Evolutionary conservation across 2,888 invertebrate species (phyloP).

Genomic region (Dicyrtomina minuta): DNA sequence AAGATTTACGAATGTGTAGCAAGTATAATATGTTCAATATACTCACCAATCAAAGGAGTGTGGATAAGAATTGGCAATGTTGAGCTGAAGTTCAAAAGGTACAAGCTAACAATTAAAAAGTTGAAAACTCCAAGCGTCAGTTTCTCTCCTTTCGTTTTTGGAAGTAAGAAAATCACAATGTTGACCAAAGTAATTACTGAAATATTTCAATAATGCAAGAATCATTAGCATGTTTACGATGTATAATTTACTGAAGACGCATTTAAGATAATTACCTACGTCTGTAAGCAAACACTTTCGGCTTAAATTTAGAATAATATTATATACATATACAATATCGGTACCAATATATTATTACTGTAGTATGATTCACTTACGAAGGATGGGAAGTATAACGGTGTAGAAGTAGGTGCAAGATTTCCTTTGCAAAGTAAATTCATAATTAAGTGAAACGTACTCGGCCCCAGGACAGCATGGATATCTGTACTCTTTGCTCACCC

Average conservation of each 20-base stretch:
- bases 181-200: slow-evolving; percentile 47
- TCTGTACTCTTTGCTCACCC: slow-evolving; percentile 59
- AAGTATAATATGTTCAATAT: no score
- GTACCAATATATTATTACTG: no score
- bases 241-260: no score
- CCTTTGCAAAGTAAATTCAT: slow-evolving; percentile 61
- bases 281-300: no score
- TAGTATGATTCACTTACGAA: no score
- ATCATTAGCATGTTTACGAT: no score
- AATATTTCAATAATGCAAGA: no score
- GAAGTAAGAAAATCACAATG: slow-evolving; percentile 54
- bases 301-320: no score
- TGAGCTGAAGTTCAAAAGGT: slow-evolving; percentile 50
- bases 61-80: slow-evolving; percentile 63
- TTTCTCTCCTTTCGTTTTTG: slow-evolving; percentile 69
- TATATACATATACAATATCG: no score
- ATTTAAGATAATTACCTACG: no score
- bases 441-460: slow-evolving; percentile 60
- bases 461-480: slow-evolving; percentile 60
- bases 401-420: slow-evolving; percentile 65
- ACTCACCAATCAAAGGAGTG: slow-evolving; percentile 64
- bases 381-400: slow-evolving; percentile 66
- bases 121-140: slow-evolving; percentile 55
- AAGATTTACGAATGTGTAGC: neutral
- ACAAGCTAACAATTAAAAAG: slow-evolving; percentile 47